A percentile compares a stretch with the other conserved stretches of the same genome.
Evolutionary conservation across 2,888 invertebrate species (phyloP).

Genomic region (Parnassius glacialis): DNA sequence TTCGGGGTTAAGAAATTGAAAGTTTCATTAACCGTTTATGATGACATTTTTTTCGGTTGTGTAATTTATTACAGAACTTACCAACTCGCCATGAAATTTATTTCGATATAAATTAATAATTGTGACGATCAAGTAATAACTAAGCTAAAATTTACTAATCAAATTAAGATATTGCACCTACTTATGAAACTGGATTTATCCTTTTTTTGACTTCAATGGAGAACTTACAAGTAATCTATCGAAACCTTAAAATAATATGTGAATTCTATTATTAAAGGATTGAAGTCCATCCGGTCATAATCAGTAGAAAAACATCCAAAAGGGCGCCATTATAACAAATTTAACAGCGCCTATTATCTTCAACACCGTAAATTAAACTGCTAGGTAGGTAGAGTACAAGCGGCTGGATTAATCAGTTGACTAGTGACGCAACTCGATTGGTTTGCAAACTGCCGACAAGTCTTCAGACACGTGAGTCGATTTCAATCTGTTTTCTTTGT

Average conservation of each 20-base stretch:
- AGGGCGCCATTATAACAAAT: conserved; percentile 63
- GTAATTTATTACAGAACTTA: neutral
- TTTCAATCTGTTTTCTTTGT: conserved; percentile 76
- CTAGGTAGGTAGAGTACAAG: conserved; percentile 50
- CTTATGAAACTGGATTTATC: too few relatives aligned
- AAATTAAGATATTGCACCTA: too few relatives aligned
- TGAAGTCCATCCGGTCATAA: conserved; percentile 23
- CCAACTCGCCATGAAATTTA: too few relatives aligned
- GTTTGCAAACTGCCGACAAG: conserved; percentile 35
- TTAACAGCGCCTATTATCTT: conserved; percentile 72
- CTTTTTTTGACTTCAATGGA: too few relatives aligned
- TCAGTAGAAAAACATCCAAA: conserved; percentile 47
- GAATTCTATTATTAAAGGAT: conserved; percentile 2
- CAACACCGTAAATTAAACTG: conserved; percentile 74
- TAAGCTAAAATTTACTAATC: too few relatives aligned
- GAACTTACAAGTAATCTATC: too few relatives aligned
- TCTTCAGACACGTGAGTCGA: conserved; percentile 44
- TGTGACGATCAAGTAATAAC: too few relatives aligned
- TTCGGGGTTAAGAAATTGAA: conserved; percentile 1
- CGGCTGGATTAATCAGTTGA: conserved; percentile 47
- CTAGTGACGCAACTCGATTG: conserved; percentile 41
- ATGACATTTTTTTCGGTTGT: neutral
- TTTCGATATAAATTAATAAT: too few relatives aligned
- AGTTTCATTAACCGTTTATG: conserved; percentile 2
- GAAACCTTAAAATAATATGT: too few relatives aligned